These are phyloP conservation scores for Rallus crepitans DNA, from an alignment of 2,797 vertebrate genomes.

Conservation along the genomic window DNA sequence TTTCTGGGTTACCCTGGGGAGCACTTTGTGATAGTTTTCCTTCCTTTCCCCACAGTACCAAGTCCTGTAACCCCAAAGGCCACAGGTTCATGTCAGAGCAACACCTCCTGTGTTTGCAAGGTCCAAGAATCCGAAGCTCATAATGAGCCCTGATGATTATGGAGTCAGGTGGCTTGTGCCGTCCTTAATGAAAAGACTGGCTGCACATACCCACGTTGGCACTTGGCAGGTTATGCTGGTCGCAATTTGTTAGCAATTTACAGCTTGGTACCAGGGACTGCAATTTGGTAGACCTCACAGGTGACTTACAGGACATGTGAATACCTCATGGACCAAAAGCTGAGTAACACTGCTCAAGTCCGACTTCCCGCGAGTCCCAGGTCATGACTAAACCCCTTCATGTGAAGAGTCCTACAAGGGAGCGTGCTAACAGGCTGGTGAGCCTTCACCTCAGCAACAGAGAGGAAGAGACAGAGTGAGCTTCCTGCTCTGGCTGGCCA, in stretches of 20 bases:
- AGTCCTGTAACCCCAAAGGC: neutral
- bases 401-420: neutral
- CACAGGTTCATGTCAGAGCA: neutral
- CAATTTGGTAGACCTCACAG: constrained; percentile 38
- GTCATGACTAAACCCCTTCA: constrained; percentile 14
- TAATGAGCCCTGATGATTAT: fast-evolving
- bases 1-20: neutral
- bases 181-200: neutral
- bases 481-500: neutral
- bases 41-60: neutral
- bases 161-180: neutral
- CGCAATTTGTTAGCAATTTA: constrained; percentile 24
- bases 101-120: neutral
- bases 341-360: constrained; percentile 14
- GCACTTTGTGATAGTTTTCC: neutral
- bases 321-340: neutral
- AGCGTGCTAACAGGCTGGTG: neutral
- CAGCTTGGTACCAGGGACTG: neutral
- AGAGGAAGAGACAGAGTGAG: neutral
- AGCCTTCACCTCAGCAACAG: neutral
- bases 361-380: neutral
- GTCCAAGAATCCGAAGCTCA: neutral
- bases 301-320: constrained; percentile 36
- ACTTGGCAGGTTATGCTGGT: neutral
- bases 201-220: neutral